Conservation (phyloP, 2,888 invertebrate genomes). For the Hedya salicella region DNA sequence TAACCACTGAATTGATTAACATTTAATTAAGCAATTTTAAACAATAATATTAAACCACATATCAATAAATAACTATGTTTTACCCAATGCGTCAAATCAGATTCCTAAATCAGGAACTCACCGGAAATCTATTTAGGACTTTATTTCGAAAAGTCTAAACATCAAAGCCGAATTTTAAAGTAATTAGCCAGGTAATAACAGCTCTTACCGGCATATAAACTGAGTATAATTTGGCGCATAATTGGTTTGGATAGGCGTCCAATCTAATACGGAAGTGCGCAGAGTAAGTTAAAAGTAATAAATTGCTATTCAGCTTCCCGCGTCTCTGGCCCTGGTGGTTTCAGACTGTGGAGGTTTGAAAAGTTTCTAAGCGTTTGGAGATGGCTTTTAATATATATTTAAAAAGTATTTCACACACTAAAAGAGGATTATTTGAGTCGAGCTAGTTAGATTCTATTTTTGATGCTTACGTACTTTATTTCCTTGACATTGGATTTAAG, state of each 20-base stretch:
- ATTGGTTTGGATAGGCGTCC: conserved; percentile 38
- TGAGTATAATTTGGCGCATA: conserved; percentile 30
- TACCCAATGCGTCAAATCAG: no score
- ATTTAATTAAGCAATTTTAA: no score
- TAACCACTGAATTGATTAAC: no score
- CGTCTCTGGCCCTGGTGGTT: conserved; percentile 59
- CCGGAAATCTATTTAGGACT: background rate
- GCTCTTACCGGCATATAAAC: conserved; percentile 20
- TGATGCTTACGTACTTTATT: no score
- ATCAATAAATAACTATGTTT: no score
- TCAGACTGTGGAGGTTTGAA: conserved; percentile 32
- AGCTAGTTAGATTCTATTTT: no score
- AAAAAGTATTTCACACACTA: no score
- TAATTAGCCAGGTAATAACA: conserved; percentile 26
- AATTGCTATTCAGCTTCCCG: conserved; percentile 64
- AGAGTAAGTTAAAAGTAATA: conserved; percentile 63
- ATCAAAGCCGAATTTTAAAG: conserved; percentile 8
- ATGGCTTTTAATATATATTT: no score
- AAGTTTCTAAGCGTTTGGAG: conserved; percentile 7
- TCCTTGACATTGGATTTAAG: no score
- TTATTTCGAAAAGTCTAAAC: conserved; percentile 8
- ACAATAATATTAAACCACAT: no score
- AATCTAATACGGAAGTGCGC: conserved; percentile 54
- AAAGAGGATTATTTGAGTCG: no score
- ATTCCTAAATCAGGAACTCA: no score